Base-by-base conservation (phyloP, 2,113 vertebrate species). In the Scalopus aquaticus region DNA sequence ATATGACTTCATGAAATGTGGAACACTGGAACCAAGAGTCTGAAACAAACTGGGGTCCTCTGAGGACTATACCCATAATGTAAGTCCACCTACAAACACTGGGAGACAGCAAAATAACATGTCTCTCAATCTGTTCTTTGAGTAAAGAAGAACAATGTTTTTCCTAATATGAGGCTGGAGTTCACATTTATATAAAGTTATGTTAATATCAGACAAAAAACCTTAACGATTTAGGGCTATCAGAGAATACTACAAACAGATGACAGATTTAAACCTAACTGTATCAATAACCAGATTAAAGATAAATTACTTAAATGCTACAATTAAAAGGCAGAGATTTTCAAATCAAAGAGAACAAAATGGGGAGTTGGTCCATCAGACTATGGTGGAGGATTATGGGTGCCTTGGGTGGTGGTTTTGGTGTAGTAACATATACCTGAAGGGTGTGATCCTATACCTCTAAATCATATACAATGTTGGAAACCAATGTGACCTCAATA, bases 111-210 rank as follows among this genome's bases (percentile, higher is more conserved):
- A 85, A 82, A 88, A 58, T 35, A 82, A 44, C 44, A 65, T 32
- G 42, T 20, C 28, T 90, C 9, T 65, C 65, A 49, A 39, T 10
- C 28, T 79, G 17, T n/a, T 28, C 15, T 65, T 65, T 91, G 35
- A 76, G 42, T 76, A 28, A 92, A 44, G 64, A 65, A 95, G 69
- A 93, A 83, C 35, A 49, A 60, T 44, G 30, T 51, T 79, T 81
- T 82, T 88, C 39, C 58, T 88, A 62, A 78, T 46, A 39, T 67
- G 60, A 91, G 37, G 72, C 26, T 79, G 49, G 72, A 9, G 88
- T 84, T 95, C 72, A 67, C 65, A 46, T 79, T 69, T 92, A 86
- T 6, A 69, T 39, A 60, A 3, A 60, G 54, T 54, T 73, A 42
- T 58, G 22, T n/a, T 58, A 70, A 44, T 58, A 86, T 44, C 51